Evolutionary conservation across 2,113 vertebrate genomes (phyloP), one percentile per base, ranked within the genome.

Genomic region (Zonotrichia leucophrys): DNA sequence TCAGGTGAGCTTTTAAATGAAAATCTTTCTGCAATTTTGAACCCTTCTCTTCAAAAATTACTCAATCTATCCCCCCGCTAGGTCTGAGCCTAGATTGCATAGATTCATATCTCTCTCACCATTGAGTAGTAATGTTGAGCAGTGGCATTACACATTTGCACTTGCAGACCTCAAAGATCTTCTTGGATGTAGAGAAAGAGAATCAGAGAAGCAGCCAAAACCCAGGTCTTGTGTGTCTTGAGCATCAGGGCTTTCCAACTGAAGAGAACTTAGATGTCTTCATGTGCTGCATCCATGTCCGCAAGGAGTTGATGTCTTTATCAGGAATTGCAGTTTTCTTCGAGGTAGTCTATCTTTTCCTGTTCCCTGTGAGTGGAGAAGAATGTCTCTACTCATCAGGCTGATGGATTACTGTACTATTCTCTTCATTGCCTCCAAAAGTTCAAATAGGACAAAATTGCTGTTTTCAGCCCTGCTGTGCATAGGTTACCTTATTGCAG

Each of bases 61-160:
- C 17, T 69, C 15, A 56, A 23, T 21, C 3, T 17, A 42, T 20
- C 68, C 15, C 31, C 4, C 21, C 15, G 41, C 60, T 52, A 35
- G 4, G 7, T 35, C 14, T 59, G 14, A 64, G n/a, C 17, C 33
- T 35, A 35, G 9, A 24, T 63, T 84, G 85, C 11, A 23, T 33
- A 42, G 14, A n/a, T 59, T 87, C 0, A 0, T 30, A 19, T 23
- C 23, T 21, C 9, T 72, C 52, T 49, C 6, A 7, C 7, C 15
- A 37, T 5, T 0, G 0, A 10, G 15, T 17, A 37, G 15, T 5
- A 35, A 24, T 11, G 3, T 21, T 77, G 28, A 70, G 14, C 11
- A 30, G 9, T 24, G 18, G 7, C 28, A 46, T 53, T 42, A 25
- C 27, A 31, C 12, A 8, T 64, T 31, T 4, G 6, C 31, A 33